Conservation (phyloP, 2,888 invertebrate genomes). For the Eupithecia vulgata region DNA sequence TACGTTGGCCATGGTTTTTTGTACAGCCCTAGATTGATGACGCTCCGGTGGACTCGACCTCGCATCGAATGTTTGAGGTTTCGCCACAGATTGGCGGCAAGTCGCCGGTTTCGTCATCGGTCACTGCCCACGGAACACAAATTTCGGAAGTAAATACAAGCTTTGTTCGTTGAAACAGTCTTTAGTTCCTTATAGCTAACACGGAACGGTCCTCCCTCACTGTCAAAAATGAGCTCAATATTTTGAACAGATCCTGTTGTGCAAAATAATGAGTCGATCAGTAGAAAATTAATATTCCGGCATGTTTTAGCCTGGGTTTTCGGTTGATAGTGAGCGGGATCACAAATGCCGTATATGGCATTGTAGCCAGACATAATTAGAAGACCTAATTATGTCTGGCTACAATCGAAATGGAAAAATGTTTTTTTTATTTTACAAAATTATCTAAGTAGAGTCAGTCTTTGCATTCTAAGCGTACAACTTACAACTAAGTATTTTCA, state of each 20-base stretch:
- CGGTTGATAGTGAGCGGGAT: no score
- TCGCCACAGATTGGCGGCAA: conserved; percentile 20
- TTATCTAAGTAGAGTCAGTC: neutral
- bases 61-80: conserved; percentile 41
- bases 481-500: no score
- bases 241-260: neutral
- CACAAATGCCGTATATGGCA: neutral
- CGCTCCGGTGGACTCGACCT: conserved; percentile 31
- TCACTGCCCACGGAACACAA: conserved; percentile 32
- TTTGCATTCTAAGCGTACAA: neutral
- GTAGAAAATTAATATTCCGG: neutral
- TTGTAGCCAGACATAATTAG: neutral
- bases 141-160: conserved; percentile 30
- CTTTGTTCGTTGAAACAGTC: conserved; percentile 26
- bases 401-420: neutral
- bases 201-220: neutral
- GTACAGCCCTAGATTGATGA: conserved; percentile 12
- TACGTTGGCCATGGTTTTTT: neutral
- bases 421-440: neutral
- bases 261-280: neutral
- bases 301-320: neutral
- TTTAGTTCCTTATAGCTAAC: neutral
- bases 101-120: conserved; percentile 27
- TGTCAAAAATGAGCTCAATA: neutral
- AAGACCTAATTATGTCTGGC: no score